Conservation (phyloP, 2,113 vertebrate species). For the Microtus montanus region DNA sequence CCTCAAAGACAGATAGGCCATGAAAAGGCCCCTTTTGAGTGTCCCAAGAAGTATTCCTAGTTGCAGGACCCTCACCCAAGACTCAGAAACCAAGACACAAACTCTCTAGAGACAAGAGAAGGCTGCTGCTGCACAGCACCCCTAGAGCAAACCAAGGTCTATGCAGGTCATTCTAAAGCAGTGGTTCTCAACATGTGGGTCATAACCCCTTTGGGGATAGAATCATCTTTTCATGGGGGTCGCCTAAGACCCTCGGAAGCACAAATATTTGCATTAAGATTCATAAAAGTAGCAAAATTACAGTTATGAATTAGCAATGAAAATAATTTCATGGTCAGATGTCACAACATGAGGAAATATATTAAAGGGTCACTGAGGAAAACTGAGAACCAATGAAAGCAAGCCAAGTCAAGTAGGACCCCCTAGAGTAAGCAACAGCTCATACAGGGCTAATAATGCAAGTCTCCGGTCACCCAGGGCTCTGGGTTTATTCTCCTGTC, state of each 20-base stretch:
- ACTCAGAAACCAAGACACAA: background rate
- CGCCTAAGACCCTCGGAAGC: background rate
- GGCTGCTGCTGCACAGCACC: background rate
- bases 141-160: background rate
- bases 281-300: background rate
- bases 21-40: fast-evolving
- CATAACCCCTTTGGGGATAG: background rate
- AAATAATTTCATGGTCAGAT: background rate
- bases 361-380: background rate
- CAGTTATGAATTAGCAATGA: background rate
- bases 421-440: background rate
- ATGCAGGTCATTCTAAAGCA: background rate
- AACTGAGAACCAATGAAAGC: background rate
- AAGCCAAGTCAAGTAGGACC: background rate
- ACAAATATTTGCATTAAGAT: background rate
- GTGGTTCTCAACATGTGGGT: background rate
- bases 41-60: fast-evolving
- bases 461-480: background rate
- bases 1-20: background rate
- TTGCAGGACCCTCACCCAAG: background rate
- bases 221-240: background rate
- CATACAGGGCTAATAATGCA: no score
- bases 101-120: background rate
- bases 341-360: background rate
- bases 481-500: fast-evolving